Percentiles rank a stretch among this genome's conserved stretches.
These are phyloP conservation scores for Phocides pigmalion DNA, from an alignment of 1,140 invertebrate species.

Conservation along the genomic window DNA sequence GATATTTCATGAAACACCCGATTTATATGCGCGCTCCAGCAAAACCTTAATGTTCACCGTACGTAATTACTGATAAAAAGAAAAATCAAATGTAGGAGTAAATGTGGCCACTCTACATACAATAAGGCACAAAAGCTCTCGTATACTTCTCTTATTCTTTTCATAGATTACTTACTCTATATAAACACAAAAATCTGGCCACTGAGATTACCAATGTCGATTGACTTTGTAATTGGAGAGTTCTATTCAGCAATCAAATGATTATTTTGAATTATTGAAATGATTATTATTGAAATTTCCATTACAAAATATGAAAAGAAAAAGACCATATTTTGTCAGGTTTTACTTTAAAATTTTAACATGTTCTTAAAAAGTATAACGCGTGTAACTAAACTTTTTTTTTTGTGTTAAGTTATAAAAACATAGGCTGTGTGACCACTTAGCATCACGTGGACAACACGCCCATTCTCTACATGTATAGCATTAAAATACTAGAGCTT, in stretches of 20 bases:
- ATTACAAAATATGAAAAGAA: no score
- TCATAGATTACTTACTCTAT: slow-evolving; percentile 5
- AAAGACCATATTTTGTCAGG: no score
- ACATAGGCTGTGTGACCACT: not conserved
- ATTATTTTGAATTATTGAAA: no score
- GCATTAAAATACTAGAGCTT: slow-evolving; percentile 22
- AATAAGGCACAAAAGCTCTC: slow-evolving; percentile 18
- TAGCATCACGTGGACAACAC: not conserved
- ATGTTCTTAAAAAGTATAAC: no score
- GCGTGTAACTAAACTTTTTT: no score
- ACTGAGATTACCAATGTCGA: no score
- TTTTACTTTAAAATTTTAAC: no score
- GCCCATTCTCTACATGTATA: not conserved
- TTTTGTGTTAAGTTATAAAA: no score
- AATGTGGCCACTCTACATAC: slow-evolving; percentile 24
- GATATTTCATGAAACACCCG: slow-evolving; percentile 79
- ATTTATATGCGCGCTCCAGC: slow-evolving; percentile 76
- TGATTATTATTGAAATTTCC: no score
- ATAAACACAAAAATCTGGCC: no score
- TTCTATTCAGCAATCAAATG: no score
- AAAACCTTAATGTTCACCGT: slow-evolving; percentile 72
- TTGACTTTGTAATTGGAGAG: no score
- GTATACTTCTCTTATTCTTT: slow-evolving; percentile 1
- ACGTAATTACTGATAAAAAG: slow-evolving; percentile 73
- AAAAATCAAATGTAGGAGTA: slow-evolving; percentile 40